A percentile compares a stretch with the other conserved stretches of the same genome.
phyloP scores from a whole-genome alignment of 2,888 invertebrate genomes.

The Entomobrya proxima region DNA sequence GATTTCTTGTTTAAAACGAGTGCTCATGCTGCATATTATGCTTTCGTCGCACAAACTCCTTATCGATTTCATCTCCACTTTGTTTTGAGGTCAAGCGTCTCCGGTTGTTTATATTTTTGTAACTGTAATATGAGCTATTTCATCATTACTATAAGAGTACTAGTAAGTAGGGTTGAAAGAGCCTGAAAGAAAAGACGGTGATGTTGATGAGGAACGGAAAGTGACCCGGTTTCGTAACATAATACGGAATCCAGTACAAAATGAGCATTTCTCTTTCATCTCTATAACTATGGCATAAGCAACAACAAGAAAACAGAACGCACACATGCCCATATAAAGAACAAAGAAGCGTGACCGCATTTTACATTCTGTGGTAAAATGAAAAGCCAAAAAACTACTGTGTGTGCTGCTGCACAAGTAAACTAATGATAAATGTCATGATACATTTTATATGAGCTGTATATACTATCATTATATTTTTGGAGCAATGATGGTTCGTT shows the following conservation, averaged over 20 bases:
- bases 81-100: constrained; percentile 59
- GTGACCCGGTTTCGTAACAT: constrained; percentile 56
- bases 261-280: constrained; percentile 19
- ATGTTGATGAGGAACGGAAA: constrained; percentile 41
- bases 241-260: constrained; percentile 38
- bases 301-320: background rate
- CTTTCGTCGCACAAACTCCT: background rate
- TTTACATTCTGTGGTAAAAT: background rate
- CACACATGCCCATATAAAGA: background rate
- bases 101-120: constrained; percentile 36
- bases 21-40: background rate
- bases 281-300: background rate
- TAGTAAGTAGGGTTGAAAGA: background rate
- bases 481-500: background rate
- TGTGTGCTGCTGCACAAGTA: background rate
- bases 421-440: no score
- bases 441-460: background rate
- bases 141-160: constrained; percentile 11
- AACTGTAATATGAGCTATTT: constrained; percentile 19
- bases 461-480: background rate
- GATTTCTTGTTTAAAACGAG: background rate
- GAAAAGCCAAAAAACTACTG: background rate
- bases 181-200: background rate
- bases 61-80: constrained; percentile 49
- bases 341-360: constrained; percentile 46